Percentiles rank a stretch among this genome's conserved stretches.
Evolutionary conservation across 2,797 vertebrate genomes (phyloP).

Genomic region (Coilia nasus): DNA sequence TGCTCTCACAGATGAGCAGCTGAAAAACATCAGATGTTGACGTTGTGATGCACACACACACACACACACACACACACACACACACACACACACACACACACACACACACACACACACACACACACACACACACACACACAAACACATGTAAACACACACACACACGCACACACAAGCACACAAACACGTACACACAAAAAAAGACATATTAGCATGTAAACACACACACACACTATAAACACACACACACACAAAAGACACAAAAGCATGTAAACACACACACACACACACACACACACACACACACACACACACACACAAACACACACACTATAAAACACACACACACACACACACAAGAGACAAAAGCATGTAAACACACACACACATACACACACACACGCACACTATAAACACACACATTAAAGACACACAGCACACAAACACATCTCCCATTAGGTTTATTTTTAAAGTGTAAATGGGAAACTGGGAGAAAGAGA

Average conservation of each 20-base stretch:
- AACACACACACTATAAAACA: too few species aligned
- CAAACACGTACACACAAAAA: background rate
- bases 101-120: background rate
- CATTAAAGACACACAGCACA: background rate
- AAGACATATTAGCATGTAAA: too few species aligned
- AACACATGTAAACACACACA: background rate
- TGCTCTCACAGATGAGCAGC: slow-evolving; percentile 31
- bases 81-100: background rate
- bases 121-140: slow-evolving; percentile 1
- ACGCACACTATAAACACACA: background rate
- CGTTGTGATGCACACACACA: background rate
- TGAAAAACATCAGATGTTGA: slow-evolving; percentile 44
- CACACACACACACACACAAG: background rate
- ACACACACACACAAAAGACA: too few species aligned
- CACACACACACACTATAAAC: slow-evolving; percentile 2
- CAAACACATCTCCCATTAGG: background rate
- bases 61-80: background rate
- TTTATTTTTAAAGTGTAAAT: background rate
- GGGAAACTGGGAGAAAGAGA: background rate
- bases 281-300: background rate
- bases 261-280: too few species aligned
- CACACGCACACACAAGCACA: background rate
- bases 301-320: background rate
- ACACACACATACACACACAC: background rate
- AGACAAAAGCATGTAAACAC: too few species aligned